These are phyloP conservation scores for Macrophya annulata DNA, from an alignment of 2,888 invertebrate genomes.

Conservation along the genomic window DNA sequence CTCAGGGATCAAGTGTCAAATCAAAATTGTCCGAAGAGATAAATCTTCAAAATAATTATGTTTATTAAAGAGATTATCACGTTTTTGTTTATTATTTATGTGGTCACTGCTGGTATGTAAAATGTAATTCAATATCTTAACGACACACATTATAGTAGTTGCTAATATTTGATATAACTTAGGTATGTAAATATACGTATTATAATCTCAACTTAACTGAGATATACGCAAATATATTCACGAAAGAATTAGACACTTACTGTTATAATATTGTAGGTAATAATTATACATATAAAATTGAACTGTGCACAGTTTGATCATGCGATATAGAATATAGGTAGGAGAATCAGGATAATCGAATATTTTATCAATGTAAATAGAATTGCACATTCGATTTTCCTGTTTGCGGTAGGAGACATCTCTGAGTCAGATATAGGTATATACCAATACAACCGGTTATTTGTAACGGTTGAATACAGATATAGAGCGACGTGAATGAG, in stretches of 20 bases:
- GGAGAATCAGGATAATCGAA: no score
- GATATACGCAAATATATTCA: no score
- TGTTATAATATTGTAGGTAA: no score
- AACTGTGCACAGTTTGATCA: no score
- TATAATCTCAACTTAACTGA: not conserved
- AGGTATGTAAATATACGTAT: not conserved
- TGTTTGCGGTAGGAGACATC: no score
- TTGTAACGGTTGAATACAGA: not conserved
- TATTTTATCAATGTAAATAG: no score
- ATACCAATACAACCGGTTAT: not conserved
- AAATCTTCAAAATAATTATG: not conserved
- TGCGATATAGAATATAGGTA: no score
- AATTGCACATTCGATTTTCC: no score
- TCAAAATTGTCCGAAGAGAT: not conserved
- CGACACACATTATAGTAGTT: not conserved
- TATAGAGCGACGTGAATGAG: not conserved
- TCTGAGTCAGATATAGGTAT: no score
- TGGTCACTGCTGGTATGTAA: slow-evolving; percentile 5
- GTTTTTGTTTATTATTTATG: not conserved
- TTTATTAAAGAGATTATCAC: slow-evolving; percentile 4
- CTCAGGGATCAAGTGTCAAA: not conserved
- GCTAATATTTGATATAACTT: no score
- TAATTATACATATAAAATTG: no score
- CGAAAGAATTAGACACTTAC: no score
- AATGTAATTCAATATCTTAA: not conserved